A percentile compares a stretch with the other conserved stretches of the same genome.
phyloP scores from a whole-genome alignment of 2,797 vertebrate species.

The Rhabdomys pumilio region DNA sequence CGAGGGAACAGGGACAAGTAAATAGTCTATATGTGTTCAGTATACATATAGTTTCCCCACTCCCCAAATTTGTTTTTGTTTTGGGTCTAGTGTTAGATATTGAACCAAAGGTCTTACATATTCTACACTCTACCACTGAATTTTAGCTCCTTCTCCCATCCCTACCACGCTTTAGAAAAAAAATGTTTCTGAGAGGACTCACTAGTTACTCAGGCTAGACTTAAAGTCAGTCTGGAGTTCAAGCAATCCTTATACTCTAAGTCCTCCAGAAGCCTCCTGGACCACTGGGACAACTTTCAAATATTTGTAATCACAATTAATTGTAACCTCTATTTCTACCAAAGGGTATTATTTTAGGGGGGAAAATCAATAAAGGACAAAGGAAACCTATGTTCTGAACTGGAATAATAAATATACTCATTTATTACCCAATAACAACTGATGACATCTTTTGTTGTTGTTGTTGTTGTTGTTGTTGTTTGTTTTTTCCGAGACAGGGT shows the following conservation, averaged over 20 bases:
- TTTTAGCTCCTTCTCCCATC: not conserved
- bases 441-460: not conserved
- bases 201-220: not conserved
- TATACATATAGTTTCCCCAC: not conserved
- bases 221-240: not conserved
- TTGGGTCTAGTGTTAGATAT: not conserved
- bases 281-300: not conserved
- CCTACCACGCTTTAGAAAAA: not conserved
- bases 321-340: conserved; percentile 34
- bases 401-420: not conserved
- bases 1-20: not conserved
- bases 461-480: no score
- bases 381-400: not conserved
- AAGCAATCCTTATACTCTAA: not conserved
- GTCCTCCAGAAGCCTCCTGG: not conserved
- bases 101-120: not conserved
- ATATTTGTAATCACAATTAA: conserved; percentile 9
- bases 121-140: not conserved
- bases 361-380: not conserved
- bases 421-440: not conserved
- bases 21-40: not conserved
- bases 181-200: not conserved
- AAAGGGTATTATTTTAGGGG: conserved; percentile 11
- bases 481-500: no score
- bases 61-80: not conserved